Conservation (phyloP, 2,113 vertebrate species). For the Epinephelus lanceolatus region DNA sequence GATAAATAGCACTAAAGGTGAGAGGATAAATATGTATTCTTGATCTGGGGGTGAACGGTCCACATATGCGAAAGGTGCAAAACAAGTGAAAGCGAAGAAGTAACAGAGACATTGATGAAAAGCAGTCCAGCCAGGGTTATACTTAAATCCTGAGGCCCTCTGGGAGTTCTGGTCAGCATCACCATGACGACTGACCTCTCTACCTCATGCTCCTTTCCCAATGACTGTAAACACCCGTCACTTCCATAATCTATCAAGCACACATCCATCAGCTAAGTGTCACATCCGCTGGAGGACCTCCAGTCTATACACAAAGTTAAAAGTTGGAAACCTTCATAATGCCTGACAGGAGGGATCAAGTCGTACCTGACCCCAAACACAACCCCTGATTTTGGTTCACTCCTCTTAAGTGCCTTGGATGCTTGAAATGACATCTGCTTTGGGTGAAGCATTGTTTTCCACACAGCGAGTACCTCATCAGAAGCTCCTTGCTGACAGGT, state of each 20-base stretch:
- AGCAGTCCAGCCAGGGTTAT: conserved; percentile 40
- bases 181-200: conserved; percentile 75
- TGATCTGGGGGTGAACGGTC: no score
- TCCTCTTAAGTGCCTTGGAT: not conserved
- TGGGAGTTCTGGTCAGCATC: conserved; percentile 74
- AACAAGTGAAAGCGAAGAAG: conserved; percentile 1
- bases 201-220: conserved; percentile 53
- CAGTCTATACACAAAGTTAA: conserved; percentile 57
- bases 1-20: no score
- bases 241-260: conserved; percentile 65
- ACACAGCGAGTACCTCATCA: not conserved
- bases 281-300: conserved; percentile 71
- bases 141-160: conserved; percentile 51
- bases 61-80: not conserved
- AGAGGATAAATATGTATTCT: no score
- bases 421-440: conserved; percentile 10
- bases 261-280: conserved; percentile 59
- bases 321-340: conserved; percentile 29
- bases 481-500: not conserved
- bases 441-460: not conserved
- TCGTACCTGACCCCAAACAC: conserved; percentile 1
- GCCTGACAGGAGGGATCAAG: conserved; percentile 30
- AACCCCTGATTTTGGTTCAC: not conserved
- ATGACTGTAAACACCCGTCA: conserved; percentile 76
- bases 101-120: conserved; percentile 46